These are phyloP conservation scores for Tyto alba DNA, from an alignment of 2,113 vertebrate species.

Conservation along the genomic window DNA sequence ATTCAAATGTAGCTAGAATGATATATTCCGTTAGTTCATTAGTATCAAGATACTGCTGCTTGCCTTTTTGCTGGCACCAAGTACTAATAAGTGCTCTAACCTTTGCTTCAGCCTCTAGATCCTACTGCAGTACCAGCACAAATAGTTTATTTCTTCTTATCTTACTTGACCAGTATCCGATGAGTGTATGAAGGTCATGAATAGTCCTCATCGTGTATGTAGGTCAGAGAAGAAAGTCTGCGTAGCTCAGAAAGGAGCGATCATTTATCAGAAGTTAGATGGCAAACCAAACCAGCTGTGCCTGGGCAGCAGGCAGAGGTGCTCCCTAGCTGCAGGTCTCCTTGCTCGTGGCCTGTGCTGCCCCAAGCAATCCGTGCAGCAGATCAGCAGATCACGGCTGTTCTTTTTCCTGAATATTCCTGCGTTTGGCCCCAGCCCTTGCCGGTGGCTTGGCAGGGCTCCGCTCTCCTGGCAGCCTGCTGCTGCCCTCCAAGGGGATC, in stretches of 20 bases:
- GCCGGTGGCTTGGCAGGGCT: fast-evolving
- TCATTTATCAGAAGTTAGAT: fast-evolving
- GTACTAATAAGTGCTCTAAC: not conserved
- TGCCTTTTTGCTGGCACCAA: not conserved
- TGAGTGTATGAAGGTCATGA: fast-evolving
- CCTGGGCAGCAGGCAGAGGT: not conserved
- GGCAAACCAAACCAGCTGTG: fast-evolving
- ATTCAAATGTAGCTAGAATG: not conserved
- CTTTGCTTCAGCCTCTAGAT: not conserved
- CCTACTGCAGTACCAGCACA: not conserved
- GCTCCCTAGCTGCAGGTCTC: fast-evolving
- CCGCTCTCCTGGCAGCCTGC: not conserved
- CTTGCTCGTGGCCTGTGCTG: fast-evolving
- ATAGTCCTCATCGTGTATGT: fast-evolving
- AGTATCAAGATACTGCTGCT: not conserved
- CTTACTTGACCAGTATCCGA: not conserved
- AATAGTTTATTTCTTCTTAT: not conserved
- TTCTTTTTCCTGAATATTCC: too few relatives aligned
- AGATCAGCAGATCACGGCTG: fast-evolving
- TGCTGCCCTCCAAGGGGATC: too few relatives aligned
- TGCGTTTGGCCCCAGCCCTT: too few relatives aligned
- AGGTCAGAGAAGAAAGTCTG: not conserved
- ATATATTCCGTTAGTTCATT: not conserved
- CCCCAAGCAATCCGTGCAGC: fast-evolving
- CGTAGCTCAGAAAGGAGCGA: fast-evolving